phyloP scores from a whole-genome alignment of 2,888 invertebrate species.

The Carcina quercana region DNA sequence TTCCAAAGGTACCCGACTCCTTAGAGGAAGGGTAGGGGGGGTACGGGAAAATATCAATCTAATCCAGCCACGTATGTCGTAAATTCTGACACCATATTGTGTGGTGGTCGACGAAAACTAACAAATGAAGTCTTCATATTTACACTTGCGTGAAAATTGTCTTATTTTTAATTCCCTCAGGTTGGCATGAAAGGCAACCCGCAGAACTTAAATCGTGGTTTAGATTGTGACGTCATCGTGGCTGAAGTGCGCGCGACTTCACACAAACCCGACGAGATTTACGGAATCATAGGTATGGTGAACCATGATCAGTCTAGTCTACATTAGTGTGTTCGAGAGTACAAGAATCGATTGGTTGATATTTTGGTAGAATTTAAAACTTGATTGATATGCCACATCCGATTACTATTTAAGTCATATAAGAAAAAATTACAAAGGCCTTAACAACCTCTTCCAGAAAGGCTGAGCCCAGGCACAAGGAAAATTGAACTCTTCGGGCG shows the following conservation, averaged over 20 bases:
- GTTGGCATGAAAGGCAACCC: slow-evolving; percentile 98
- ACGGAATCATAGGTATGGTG: slow-evolving; percentile 93
- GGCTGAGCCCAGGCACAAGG: slow-evolving; percentile 95
- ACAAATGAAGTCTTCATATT: no score
- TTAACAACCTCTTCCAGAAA: slow-evolving; percentile 77
- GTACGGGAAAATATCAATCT: no score
- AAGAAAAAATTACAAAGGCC: not conserved
- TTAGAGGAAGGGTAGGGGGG: no score
- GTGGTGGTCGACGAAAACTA: no score
- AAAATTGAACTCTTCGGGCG: slow-evolving; percentile 98
- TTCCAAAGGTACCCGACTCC: no score
- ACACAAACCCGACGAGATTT: slow-evolving; percentile 99
- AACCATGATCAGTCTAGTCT: no score
- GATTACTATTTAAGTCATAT: no score
- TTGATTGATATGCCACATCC: no score
- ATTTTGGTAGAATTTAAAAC: no score
- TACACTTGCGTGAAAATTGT: not conserved
- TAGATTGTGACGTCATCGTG: slow-evolving; percentile 98
- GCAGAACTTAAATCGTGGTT: slow-evolving; percentile 90
- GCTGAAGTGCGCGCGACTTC: slow-evolving; percentile 98
- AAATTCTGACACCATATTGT: no score
- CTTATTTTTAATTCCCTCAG: slow-evolving; percentile 51
- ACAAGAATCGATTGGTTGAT: no score
- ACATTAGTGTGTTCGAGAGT: no score
- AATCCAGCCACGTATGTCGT: not conserved